Conservation (phyloP, 2,797 vertebrate genomes). For the Ctenosaura bakeri region DNA sequence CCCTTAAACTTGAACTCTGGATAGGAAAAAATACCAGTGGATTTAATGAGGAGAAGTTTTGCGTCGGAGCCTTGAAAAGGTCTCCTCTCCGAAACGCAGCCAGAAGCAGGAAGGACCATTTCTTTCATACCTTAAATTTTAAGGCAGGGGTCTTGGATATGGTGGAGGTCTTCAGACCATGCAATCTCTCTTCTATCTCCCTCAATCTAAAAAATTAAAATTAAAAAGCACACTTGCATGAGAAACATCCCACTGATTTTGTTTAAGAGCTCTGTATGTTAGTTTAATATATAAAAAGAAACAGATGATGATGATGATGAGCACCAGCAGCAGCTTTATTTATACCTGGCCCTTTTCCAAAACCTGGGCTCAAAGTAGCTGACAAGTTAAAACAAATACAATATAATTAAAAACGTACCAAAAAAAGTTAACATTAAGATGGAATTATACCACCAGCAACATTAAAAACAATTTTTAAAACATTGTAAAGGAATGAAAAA, state of each 20-base stretch:
- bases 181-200: conserved; percentile 92
- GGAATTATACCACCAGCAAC: no score
- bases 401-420: no score
- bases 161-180: conserved; percentile 86
- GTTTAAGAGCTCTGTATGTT: not conserved
- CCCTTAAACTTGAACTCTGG: not conserved
- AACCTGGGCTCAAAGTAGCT: not conserved
- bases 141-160: conserved; percentile 88
- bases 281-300: no score
- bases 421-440: no score
- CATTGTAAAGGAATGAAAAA: no score
- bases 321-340: no score
- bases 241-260: not conserved
- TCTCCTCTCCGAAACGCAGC: not conserved
- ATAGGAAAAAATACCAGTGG: not conserved
- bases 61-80: not conserved
- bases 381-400: no score
- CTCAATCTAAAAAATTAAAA: conserved; percentile 84
- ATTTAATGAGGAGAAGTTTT: not conserved
- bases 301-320: no score
- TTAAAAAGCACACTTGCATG: not conserved
- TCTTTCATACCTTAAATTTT: conserved; percentile 91
- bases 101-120: conserved; percentile 15
- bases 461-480: no score
- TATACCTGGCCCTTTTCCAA: not conserved